Percentiles rank a stretch among this genome's conserved stretches.
Conservation (phyloP, 2,113 vertebrate genomes). For the Myotis brandtii region DNA sequence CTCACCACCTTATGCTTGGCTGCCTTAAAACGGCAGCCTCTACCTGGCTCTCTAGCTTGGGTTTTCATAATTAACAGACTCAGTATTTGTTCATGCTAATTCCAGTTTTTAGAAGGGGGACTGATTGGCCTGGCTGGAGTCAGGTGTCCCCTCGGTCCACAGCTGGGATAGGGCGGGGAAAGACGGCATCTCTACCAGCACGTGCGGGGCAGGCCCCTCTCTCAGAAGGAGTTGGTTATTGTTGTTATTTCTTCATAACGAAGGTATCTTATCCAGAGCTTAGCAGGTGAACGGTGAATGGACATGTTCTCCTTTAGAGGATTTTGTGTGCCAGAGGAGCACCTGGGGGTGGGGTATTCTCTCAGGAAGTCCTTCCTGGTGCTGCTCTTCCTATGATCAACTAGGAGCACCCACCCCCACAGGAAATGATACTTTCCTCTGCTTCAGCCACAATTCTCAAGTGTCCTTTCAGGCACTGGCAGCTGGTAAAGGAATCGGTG, state of each 20-base stretch:
- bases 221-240: background rate
- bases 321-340: background rate
- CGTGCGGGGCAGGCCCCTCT: background rate
- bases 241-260: background rate
- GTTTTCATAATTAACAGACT: background rate
- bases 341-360: fast-evolving
- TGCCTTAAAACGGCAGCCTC: background rate
- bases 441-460: background rate
- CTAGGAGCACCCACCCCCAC: background rate
- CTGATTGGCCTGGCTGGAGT: background rate
- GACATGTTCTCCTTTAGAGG: background rate
- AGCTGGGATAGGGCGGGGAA: background rate
- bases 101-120: background rate
- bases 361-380: fast-evolving
- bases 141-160: background rate
- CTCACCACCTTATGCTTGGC: background rate
- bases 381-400: background rate
- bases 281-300: background rate
- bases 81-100: background rate
- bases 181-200: background rate
- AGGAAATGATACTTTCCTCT: background rate
- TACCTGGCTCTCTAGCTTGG: background rate
- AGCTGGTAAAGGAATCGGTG: background rate
- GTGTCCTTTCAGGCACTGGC: background rate
- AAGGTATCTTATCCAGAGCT: background rate